A percentile compares a stretch with the other conserved stretches of the same genome.
These are phyloP conservation scores for Drosophila mauritiana DNA, from an alignment of 1,140 invertebrate species.

Conservation along the genomic window DNA sequence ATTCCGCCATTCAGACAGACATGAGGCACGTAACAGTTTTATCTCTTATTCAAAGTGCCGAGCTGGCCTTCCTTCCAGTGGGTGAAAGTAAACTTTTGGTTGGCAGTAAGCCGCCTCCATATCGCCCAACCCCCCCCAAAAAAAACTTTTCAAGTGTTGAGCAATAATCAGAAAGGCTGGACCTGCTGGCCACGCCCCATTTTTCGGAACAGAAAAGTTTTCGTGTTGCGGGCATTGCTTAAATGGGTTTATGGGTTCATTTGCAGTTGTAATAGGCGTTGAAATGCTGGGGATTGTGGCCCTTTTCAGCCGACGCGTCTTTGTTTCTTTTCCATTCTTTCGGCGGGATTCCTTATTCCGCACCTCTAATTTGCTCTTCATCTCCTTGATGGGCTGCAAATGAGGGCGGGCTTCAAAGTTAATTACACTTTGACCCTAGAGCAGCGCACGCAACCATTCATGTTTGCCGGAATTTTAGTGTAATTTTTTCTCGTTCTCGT, in stretches of 20 bases:
- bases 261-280: constrained; percentile 79
- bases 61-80: constrained; percentile 44
- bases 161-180: constrained; percentile 79
- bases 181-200: constrained; percentile 6
- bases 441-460: constrained; percentile 31
- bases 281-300: constrained; percentile 63
- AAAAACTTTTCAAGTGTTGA: constrained; percentile 78
- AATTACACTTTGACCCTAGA: constrained; percentile 45
- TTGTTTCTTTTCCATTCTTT: constrained; percentile 23
- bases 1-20: constrained; percentile 73
- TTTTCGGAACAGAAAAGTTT: constrained; percentile 42
- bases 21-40: constrained; percentile 77
- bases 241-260: constrained; percentile 81
- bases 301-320: constrained; percentile 34
- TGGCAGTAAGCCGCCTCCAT: constrained; percentile 35
- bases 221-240: constrained; percentile 72
- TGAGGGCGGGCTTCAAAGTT: constrained; percentile 58
- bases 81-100: constrained; percentile 41
- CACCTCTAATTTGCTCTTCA: constrained; percentile 41
- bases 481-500: constrained; percentile 13
- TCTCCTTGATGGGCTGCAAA: constrained; percentile 70
- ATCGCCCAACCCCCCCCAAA: background rate
- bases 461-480: background rate
- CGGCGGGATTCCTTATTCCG: constrained; percentile 11
- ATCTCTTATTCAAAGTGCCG: constrained; percentile 77